These are phyloP conservation scores for Asbolus verrucosus DNA, from an alignment of 1,140 invertebrate species.

Conservation along the genomic window DNA sequence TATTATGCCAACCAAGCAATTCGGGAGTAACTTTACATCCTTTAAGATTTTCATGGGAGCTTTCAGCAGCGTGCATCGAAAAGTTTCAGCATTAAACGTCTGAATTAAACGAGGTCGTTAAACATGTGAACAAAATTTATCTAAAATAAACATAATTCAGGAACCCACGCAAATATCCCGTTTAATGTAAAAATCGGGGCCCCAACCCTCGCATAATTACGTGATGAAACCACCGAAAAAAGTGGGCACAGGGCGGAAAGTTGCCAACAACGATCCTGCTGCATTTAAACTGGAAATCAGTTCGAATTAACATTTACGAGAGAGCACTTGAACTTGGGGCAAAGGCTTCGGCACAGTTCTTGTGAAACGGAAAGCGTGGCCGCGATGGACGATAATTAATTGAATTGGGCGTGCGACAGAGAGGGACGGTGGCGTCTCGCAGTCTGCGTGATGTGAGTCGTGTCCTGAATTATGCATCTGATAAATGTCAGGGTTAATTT, in stretches of 20 bases:
- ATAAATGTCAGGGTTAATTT: conserved; percentile 42
- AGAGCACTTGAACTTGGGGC: conserved; percentile 10
- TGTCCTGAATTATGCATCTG: conserved; percentile 39
- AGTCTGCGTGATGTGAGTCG: conserved; percentile 1
- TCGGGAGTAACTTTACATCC: conserved; percentile 28
- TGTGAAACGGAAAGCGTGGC: conserved; percentile 20
- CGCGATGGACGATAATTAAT: conserved; percentile 34
- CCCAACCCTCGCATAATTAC: too few relatives aligned
- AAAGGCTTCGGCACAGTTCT: conserved; percentile 1
- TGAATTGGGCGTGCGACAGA: conserved; percentile 24
- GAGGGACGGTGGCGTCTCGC: background rate
- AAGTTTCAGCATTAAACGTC: conserved; percentile 17
- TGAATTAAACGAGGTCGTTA: conserved; percentile 29
- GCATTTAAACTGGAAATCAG: conserved; percentile 28
- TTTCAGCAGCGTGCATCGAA: conserved; percentile 10
- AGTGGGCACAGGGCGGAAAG: conserved; percentile 1
- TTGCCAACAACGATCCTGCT: conserved; percentile 8
- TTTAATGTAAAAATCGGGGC: too few relatives aligned
- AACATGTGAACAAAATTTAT: conserved; percentile 25
- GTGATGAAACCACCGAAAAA: too few relatives aligned
- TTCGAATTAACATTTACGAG: conserved; percentile 18
- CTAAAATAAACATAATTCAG: too few relatives aligned
- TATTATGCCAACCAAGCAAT: conserved; percentile 33
- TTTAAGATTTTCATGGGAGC: conserved; percentile 5
- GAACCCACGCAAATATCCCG: too few relatives aligned